These are phyloP conservation scores for Rhopalosiphum maidis DNA, from an alignment of 1,140 invertebrate genomes.

Conservation along the genomic window DNA sequence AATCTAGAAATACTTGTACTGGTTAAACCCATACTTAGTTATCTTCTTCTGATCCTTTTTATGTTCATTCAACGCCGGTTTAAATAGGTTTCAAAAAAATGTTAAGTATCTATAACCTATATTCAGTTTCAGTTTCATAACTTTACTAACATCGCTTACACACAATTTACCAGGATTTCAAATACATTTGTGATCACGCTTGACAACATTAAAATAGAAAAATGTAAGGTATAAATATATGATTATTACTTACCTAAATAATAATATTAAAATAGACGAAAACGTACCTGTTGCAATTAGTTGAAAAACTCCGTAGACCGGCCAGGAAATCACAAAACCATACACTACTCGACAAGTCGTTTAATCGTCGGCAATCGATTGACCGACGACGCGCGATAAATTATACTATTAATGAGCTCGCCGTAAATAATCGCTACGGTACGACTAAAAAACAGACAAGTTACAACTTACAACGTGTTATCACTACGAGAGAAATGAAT, in stretches of 20 bases:
- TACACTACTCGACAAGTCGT: neutral
- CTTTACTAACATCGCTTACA: neutral
- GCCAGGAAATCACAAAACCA: neutral
- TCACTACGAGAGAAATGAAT: neutral
- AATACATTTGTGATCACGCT: neutral
- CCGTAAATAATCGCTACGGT: neutral
- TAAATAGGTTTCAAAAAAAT: neutral
- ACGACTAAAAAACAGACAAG: neutral
- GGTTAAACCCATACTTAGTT: no score
- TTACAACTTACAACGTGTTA: constrained; percentile 10
- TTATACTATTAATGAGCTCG: neutral
- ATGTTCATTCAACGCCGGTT: neutral
- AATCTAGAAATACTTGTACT: neutral
- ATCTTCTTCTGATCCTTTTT: neutral
- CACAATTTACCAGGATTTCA: neutral
- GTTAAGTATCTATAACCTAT: no score
- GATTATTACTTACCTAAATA: no score
- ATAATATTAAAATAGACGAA: neutral
- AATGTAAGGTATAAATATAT: neutral
- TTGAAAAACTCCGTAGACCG: neutral
- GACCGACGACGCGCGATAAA: neutral
- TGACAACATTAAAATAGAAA: neutral
- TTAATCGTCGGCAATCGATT: neutral
- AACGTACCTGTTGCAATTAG: neutral
- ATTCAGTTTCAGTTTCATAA: neutral